Conservation (phyloP, 1,140 invertebrate species). For the Parapsyche elsis region DNA sequence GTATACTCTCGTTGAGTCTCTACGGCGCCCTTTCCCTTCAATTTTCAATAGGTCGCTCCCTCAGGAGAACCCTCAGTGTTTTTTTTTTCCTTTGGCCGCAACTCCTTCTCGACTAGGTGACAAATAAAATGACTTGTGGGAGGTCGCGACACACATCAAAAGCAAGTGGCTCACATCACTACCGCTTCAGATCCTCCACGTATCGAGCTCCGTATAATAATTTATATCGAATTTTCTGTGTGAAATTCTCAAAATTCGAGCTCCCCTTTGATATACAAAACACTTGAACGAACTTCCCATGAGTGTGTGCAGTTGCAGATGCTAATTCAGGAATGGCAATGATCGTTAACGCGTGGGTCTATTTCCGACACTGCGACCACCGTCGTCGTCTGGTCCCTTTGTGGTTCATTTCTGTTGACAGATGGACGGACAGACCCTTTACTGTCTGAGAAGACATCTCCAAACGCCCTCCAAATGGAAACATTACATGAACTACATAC, state of each 20-base stretch:
- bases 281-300: too few relatives aligned
- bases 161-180: background rate
- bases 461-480: too few relatives aligned
- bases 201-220: too few relatives aligned
- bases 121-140: constrained; percentile 7
- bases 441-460: too few relatives aligned
- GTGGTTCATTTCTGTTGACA: background rate
- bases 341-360: background rate
- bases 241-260: too few relatives aligned
- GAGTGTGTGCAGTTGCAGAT: background rate
- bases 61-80: background rate
- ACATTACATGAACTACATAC: too few relatives aligned
- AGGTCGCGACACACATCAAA: background rate
- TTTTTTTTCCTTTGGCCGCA: background rate
- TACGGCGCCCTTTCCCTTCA: constrained; percentile 17
- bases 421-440: background rate
- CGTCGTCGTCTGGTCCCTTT: background rate
- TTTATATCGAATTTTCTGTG: too few relatives aligned
- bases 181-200: too few relatives aligned
- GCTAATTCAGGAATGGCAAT: background rate
- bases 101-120: background rate
- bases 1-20: background rate
- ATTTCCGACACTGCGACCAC: background rate
- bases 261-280: too few relatives aligned
- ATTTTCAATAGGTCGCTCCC: constrained; percentile 19